A percentile compares a stretch with the other conserved stretches of the same genome.
Conservation (phyloP, 2,797 vertebrate genomes). For the Paedocypris micromegethes region DNA sequence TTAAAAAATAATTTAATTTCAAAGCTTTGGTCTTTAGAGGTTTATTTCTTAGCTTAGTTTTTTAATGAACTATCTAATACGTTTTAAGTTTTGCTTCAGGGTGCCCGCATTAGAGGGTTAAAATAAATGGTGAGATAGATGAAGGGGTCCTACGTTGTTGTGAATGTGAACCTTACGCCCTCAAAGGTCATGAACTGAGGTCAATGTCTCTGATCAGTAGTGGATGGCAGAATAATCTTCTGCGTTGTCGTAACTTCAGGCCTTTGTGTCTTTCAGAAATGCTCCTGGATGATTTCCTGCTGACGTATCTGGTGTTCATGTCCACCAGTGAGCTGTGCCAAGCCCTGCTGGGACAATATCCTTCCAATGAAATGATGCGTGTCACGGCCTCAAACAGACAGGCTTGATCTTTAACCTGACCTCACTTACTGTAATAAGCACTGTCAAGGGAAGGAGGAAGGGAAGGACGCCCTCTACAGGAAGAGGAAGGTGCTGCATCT, state of each 20-base stretch:
- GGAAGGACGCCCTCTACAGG: conserved; percentile 83
- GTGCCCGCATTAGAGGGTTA: no score
- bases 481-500: conserved; percentile 93
- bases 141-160: no score
- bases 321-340: conserved; percentile 92
- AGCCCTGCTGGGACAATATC: conserved; percentile 96
- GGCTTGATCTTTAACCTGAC: conserved; percentile 58
- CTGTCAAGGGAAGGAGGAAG: conserved; percentile 85
- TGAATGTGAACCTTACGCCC: no score
- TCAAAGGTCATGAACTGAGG: no score
- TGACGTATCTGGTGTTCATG: conserved; percentile 98
- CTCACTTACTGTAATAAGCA: conserved; percentile 89
- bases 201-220: no score
- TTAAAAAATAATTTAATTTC: no score
- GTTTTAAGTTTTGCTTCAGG: no score
- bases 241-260: background rate
- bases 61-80: no score
- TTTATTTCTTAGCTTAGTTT: no score
- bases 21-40: no score
- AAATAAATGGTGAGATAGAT: no score
- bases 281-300: conserved; percentile 92
- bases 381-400: background rate
- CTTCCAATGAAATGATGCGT: conserved; percentile 55
- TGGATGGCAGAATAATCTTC: no score
- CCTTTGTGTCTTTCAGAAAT: conserved; percentile 75